Base-by-base conservation (phyloP, 2,888 invertebrate species). In the Allacma fusca region DNA sequence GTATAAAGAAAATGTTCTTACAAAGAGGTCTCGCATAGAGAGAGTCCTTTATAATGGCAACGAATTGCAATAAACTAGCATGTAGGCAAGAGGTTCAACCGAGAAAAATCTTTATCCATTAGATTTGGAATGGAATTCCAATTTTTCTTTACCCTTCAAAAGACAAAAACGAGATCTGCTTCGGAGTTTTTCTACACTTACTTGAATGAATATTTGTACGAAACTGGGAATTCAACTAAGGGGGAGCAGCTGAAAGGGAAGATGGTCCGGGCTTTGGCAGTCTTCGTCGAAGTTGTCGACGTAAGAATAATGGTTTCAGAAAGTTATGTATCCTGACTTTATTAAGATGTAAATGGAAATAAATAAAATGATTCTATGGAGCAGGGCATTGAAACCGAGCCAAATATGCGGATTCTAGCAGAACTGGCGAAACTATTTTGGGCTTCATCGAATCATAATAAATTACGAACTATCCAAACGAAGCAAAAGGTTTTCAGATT, bases 51-150 rank as follows among this genome's bases (percentile, higher is more conserved):
- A n/a, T n/a, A n/a, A n/a, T n/a, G n/a, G n/a, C n/a, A n/a, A n/a
- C n/a, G n/a, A n/a, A n/a, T n/a, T n/a, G n/a, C n/a, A n/a, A n/a
- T n/a, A n/a, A n/a, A n/a, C n/a, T n/a, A n/a, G n/a, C n/a, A n/a
- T n/a, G n/a, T n/a, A n/a, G n/a, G n/a, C n/a, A n/a, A n/a, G n/a
- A n/a, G n/a, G n/a, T n/a, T n/a, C n/a, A n/a, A n/a, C n/a, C n/a
- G n/a, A n/a, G n/a, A n/a, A n/a, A n/a, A n/a, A n/a, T n/a, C n/a
- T n/a, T n/a, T n/a, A n/a, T n/a, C n/a, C n/a, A n/a, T n/a, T 19
- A 50, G 50, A 50, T 76, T 73, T 50, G 43, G 29, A n/a, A 78
- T 78, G 78, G 78, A 78, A 21, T 59, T 78, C 19, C 78, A 78
- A 62, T 78, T 78, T 64, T 67, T 78, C 43, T 78, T 78, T 21